A percentile compares a stretch with the other conserved stretches of the same genome.
Evolutionary conservation across 2,113 vertebrate species (phyloP).

Genomic region (Oceanites oceanicus): DNA sequence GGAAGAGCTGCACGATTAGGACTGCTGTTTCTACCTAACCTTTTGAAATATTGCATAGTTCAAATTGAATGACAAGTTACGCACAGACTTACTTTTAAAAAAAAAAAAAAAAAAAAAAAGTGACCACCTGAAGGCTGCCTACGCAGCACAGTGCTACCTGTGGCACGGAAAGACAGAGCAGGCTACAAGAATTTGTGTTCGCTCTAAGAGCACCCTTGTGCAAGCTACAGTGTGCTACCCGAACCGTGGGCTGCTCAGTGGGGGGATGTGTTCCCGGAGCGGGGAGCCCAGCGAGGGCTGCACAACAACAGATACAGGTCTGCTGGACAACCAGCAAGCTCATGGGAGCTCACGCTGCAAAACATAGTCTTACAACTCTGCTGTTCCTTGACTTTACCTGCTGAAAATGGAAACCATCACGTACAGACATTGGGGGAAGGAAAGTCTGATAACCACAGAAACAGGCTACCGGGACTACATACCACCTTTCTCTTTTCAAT

Average conservation of each 20-base stretch:
- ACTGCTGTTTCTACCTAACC: background rate
- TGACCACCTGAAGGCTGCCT: background rate
- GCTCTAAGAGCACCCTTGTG: background rate
- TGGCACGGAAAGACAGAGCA: too few relatives aligned
- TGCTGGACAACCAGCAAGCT: too few relatives aligned
- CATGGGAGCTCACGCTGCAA: background rate
- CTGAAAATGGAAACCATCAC: fast-evolving
- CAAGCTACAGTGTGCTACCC: background rate
- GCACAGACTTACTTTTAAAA: background rate
- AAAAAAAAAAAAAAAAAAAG: too few relatives aligned
- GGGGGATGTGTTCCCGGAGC: fast-evolving
- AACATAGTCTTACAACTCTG: background rate
- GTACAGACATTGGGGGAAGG: fast-evolving
- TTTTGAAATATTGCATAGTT: background rate
- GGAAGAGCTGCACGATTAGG: background rate
- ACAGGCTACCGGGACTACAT: fast-evolving
- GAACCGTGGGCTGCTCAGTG: fast-evolving
- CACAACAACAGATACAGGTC: fast-evolving
- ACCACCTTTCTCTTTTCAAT: background rate
- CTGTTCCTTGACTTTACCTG: background rate
- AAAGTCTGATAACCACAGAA: background rate
- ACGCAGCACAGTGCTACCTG: too few relatives aligned
- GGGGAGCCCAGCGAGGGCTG: background rate
- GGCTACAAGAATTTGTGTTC: fast-evolving
- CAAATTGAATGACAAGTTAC: too few relatives aligned